Evolutionary conservation across 2,113 vertebrate species (phyloP), one percentile per base, ranked within the genome.

Genomic region (Engystomops pustulosus): DNA sequence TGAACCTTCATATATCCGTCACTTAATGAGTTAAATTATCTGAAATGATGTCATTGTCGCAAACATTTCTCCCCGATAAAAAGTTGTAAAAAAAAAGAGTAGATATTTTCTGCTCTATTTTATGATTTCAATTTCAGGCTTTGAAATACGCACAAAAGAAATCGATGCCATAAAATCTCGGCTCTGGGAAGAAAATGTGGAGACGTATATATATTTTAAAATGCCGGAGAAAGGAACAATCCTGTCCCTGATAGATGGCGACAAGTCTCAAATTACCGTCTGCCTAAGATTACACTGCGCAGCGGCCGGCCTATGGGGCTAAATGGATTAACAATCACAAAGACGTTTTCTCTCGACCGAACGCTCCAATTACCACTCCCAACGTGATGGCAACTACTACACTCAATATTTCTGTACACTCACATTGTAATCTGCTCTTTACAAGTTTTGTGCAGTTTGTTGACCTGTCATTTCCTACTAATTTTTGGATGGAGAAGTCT

Each of bases 161-260:
- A 32, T 70, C 47, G 36, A 58, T 70, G 65, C 20, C 20, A 51
- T 45, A 53, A 69, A 51, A 23, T 71, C 11, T 36, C n/a, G 30
- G 44, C 49, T 67, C 62, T 65, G 30, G 17, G 2, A 67, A 36
- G 7, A 81, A 60, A 82, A 47, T 4, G 41, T 65, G 49, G 8
- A n/a, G 70, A 53, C n/a, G 41, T 53, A 71, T 60, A 60, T 25
- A 58, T 60, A 60, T 70, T 47, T 70, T 25, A 53, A 53, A 38
- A 53, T 70, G 49, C 88, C 89, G 69, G 74, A 84, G 77, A 84
- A 32, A 83, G 85, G 82, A 88, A 85, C 51, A 87, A 85, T 87
- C 87, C 77, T 2, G 85, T 44, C 85, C 14, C 72, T 49, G 87
- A 86, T 83, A 87, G 76, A 89, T 81, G 65, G 85, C 86, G 88